phyloP scores from a whole-genome alignment of 1,140 invertebrate species.

The Galendromus occidentalis region DNA sequence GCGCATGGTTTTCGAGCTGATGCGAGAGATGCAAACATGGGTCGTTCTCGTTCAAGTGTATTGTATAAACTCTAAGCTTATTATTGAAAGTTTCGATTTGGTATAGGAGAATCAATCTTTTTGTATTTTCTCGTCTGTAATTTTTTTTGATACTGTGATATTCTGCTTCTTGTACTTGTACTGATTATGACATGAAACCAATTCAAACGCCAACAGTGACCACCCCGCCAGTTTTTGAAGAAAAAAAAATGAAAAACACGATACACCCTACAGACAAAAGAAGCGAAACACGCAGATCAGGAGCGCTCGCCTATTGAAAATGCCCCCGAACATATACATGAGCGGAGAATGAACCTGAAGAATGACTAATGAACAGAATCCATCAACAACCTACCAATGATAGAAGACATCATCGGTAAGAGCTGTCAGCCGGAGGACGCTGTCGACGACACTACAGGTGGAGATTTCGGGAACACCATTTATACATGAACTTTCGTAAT shows the following conservation, averaged over 20 bases:
- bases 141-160: constrained; percentile 11
- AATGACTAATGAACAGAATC: too few species aligned
- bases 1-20: neutral
- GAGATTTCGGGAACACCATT: too few species aligned
- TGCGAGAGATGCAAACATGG: neutral
- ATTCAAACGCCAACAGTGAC: neutral
- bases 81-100: constrained; percentile 9
- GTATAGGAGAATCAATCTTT: neutral
- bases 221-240: neutral
- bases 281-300: too few species aligned
- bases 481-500: too few species aligned
- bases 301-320: too few species aligned
- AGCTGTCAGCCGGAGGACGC: too few species aligned
- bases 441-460: too few species aligned
- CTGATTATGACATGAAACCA: neutral
- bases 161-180: constrained; percentile 8
- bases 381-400: too few species aligned
- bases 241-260: neutral
- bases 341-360: too few species aligned
- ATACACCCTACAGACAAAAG: too few species aligned
- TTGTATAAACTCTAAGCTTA: constrained; percentile 10
- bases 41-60: constrained; percentile 12
- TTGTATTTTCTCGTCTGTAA: constrained; percentile 10
- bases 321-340: too few species aligned
- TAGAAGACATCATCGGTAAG: too few species aligned